Evolutionary conservation across 2,888 invertebrate species (phyloP), one percentile per base, ranked within the genome.

Genomic region (Gastrophysa polygoni): DNA sequence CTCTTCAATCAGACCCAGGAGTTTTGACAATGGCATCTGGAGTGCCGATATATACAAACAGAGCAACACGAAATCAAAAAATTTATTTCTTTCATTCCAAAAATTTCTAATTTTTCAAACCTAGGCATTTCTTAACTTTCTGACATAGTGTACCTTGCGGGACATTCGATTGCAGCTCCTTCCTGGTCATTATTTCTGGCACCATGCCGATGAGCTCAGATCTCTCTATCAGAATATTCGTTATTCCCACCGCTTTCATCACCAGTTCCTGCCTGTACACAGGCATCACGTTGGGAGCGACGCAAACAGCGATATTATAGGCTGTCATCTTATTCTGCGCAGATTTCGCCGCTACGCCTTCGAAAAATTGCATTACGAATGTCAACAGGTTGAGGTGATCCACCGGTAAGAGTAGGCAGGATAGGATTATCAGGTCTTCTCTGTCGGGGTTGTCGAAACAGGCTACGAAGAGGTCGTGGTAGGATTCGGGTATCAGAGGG

Each of bases 351-450:
- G 65, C 48, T 2, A 69, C 54, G 24, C 60, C 47, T 1, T 59
- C 54, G 24, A 69, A 62, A 54, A 67, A 69, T 84, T 90, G 89
- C 89, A 94, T 89, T 59, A 93, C 85, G 82, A 91, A 95, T 66
- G 91, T 88, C 28, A 96, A 80, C 0, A 92, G 88, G 77, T 91
- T 89, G 17, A 94, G 84, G 80, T 92, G 89, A 74, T 89, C 84
- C 28, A 87, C 83, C 16, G 95, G 94, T 50, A 95, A 77, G 28
- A 95, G 82, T 6, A 90, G 81, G 73, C 89, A 89, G 1, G 87
- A 82, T 60, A 89, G 79, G 20, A 93, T 82, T 18, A 91, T 88
- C 68, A 87, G 85, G 18, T 88, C 80, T 52, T 84, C 84, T 71
- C 86, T 84, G 51, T 85, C 85, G 24, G 84, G 85, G 58, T 85